phyloP scores from a whole-genome alignment of 2,113 vertebrate genomes.

The Serinus canaria region DNA sequence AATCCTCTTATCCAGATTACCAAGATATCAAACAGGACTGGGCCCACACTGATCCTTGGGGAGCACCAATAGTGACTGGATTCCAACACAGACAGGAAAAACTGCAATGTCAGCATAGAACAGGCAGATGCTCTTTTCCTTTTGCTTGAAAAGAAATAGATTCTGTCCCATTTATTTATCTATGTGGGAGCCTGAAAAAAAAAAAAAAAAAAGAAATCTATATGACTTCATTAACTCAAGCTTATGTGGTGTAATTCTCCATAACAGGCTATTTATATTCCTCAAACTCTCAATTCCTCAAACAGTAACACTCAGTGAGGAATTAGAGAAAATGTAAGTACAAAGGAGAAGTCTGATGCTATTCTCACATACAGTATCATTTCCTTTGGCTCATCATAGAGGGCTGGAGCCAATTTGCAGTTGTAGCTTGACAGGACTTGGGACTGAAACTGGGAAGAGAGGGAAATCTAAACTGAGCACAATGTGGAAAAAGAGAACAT shows the following conservation, averaged over 20 bases:
- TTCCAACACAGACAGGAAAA: background rate
- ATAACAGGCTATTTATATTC: background rate
- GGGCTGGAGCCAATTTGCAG: background rate
- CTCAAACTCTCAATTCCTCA: background rate
- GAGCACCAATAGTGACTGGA: background rate
- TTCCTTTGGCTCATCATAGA: background rate
- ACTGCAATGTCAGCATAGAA: background rate
- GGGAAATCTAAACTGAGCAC: background rate
- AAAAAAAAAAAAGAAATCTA: background rate
- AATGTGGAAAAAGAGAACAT: background rate
- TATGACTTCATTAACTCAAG: background rate
- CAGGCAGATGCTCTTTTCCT: background rate
- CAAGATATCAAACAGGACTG: background rate
- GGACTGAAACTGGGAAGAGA: background rate
- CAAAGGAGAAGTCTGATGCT: background rate
- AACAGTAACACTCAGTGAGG: background rate
- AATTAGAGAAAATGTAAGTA: background rate
- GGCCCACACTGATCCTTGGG: background rate
- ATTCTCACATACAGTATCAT: background rate
- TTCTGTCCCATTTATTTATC: background rate
- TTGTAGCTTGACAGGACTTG: background rate
- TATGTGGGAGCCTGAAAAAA: rapidly evolving
- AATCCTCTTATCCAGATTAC: background rate
- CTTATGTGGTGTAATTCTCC: background rate
- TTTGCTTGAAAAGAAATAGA: background rate